These are phyloP conservation scores for Flexamia atlantica DNA, from an alignment of 2,888 invertebrate genomes.

Conservation along the genomic window DNA sequence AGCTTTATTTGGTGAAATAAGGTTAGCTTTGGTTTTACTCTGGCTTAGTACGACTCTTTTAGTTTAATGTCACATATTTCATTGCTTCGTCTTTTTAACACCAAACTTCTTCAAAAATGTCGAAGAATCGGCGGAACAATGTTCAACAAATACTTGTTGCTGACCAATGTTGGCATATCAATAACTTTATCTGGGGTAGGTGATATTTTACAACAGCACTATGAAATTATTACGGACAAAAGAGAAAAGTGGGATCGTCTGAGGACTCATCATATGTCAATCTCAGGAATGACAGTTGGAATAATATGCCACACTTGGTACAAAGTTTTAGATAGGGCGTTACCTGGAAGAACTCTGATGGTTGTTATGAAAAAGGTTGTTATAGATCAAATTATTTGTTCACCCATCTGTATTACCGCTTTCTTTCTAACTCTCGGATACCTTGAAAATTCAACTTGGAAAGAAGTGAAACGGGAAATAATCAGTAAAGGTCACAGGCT, in stretches of 20 bases:
- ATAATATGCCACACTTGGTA: conserved; percentile 94
- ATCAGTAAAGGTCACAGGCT: conserved; percentile 86
- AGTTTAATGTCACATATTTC: conserved; percentile 31
- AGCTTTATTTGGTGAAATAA: too few species aligned
- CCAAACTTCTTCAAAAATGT: conserved; percentile 59
- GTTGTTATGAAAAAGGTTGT: conserved; percentile 87
- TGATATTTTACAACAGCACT: conserved; percentile 88
- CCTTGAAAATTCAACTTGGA: conserved; percentile 81
- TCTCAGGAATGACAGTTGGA: conserved; percentile 88
- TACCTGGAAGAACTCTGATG: conserved; percentile 83
- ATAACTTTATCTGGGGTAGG: conserved; percentile 86
- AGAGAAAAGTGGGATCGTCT: conserved; percentile 77
- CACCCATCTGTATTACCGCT: conserved; percentile 86
- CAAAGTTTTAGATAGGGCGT: conserved; percentile 82
- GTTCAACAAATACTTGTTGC: conserved; percentile 80
- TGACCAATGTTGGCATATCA: conserved; percentile 90
- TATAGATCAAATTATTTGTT: conserved; percentile 90
- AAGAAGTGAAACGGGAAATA: conserved; percentile 83
- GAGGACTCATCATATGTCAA: conserved; percentile 81
- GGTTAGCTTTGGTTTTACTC: too few species aligned
- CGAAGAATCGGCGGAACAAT: conserved; percentile 54
- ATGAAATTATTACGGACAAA: conserved; percentile 78
- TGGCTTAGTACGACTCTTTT: too few species aligned
- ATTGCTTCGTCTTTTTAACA: conserved; percentile 53
- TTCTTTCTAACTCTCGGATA: conserved; percentile 88